phyloP scores from a whole-genome alignment of 2,888 invertebrate genomes.

The Panopea generosa region DNA sequence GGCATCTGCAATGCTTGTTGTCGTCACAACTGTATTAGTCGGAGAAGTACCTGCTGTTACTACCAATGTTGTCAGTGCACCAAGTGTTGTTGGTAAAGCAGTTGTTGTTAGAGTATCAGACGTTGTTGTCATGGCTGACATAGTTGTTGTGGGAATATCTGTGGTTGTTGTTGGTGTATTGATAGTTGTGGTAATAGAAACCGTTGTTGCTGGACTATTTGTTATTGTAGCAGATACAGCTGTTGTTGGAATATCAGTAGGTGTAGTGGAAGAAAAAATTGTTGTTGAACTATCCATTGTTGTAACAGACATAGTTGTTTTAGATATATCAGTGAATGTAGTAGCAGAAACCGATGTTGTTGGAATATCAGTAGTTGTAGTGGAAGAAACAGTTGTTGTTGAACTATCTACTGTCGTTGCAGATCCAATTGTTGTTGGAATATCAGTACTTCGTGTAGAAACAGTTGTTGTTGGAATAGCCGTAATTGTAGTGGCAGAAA shows the following conservation, averaged over 20 bases:
- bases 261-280: conserved; percentile 10
- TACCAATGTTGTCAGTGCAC: no score
- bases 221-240: conserved; percentile 8
- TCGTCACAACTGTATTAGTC: no score
- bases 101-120: no score
- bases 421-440: conserved; percentile 5
- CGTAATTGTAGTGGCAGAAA: background rate
- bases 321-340: conserved; percentile 3
- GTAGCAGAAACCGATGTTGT: no score
- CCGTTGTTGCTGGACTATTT: background rate
- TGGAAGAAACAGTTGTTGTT: conserved; percentile 29
- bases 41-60: no score
- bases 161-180: no score
- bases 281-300: conserved; percentile 10
- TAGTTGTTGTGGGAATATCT: no score
- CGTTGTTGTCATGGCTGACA: no score
- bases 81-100: no score
- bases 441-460: conserved; percentile 4
- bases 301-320: conserved; percentile 1
- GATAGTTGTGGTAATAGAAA: no score
- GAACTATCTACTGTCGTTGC: conserved; percentile 18
- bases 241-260: background rate
- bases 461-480: background rate
- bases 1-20: no score
- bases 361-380: background rate